Evolutionary conservation across 2,888 invertebrate genomes (phyloP).

Genomic region (Malthinus flaveolus): DNA sequence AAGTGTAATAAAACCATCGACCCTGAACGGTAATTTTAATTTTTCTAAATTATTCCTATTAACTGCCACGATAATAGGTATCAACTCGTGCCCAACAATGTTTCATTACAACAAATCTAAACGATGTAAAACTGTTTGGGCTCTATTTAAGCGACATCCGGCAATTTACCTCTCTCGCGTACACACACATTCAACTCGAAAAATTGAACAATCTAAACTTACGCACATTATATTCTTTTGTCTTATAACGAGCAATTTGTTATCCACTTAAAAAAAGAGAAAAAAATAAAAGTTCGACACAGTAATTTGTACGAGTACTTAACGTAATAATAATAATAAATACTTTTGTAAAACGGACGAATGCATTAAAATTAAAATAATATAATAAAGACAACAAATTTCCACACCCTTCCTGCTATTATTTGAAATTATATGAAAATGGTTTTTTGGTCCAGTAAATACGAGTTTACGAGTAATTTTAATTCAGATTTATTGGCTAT

Average conservation of each 20-base stretch:
- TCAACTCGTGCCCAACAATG: conserved; percentile 19
- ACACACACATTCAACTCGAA: conserved; percentile 6
- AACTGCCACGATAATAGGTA: conserved; percentile 10
- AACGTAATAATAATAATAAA: conserved; percentile 14
- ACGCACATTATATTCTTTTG: conserved; percentile 9
- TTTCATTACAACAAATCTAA: conserved; percentile 33
- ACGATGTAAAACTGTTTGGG: conserved; percentile 37
- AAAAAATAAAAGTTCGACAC: not conserved
- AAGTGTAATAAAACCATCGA: not conserved
- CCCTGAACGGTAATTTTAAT: not conserved
- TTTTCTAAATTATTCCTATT: conserved; percentile 6
- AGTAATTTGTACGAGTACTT: not conserved
- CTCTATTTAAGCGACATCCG: conserved; percentile 38
- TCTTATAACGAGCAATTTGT: conserved; percentile 8
- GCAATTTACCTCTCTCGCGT: conserved; percentile 8
- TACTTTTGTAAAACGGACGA: conserved; percentile 13
- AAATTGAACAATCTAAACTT: too few species aligned
- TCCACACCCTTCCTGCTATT: conserved; percentile 45
- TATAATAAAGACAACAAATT: conserved; percentile 23
- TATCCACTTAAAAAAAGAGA: conserved; percentile 4
- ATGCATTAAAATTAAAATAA: conserved; percentile 29
- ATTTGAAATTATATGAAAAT: conserved; percentile 44
- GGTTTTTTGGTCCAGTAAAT: conserved; percentile 49
- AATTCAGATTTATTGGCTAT: conserved; percentile 48
- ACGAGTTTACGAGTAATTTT: conserved; percentile 39